A percentile compares a stretch with the other conserved stretches of the same genome.
These are phyloP conservation scores for Salvelinus alpinus DNA, from an alignment of 2,113 vertebrate species.

Conservation along the genomic window DNA sequence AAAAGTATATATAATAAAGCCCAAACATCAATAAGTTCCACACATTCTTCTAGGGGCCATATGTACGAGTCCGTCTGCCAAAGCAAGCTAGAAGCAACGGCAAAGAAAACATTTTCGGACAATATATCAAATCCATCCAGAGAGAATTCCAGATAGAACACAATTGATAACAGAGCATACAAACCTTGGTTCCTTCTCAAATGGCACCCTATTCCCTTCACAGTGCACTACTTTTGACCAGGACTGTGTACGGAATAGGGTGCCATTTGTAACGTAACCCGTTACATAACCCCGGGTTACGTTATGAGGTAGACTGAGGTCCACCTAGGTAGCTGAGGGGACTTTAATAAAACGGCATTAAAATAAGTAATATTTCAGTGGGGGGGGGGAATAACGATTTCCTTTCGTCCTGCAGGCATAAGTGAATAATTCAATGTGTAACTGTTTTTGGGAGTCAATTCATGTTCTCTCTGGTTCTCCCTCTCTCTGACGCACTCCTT, in stretches of 20 bases:
- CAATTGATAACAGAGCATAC: neutral
- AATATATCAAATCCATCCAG: neutral
- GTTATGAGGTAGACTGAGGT: neutral
- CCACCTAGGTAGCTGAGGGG: conserved; percentile 9
- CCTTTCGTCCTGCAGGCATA: conserved; percentile 32
- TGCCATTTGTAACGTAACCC: too few species aligned
- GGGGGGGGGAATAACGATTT: conserved; percentile 6
- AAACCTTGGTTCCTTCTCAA: neutral
- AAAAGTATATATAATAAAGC: neutral
- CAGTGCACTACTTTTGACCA: too few species aligned
- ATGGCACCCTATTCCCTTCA: too few species aligned
- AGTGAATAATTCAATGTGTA: conserved; percentile 48
- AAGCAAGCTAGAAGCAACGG: neutral
- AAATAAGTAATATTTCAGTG: conserved; percentile 39
- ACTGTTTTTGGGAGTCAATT: conserved; percentile 11
- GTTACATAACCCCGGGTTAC: too few species aligned
- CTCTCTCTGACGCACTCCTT: neutral
- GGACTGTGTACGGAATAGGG: too few species aligned
- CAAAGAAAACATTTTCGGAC: neutral
- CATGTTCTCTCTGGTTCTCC: neutral
- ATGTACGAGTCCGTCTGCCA: neutral
- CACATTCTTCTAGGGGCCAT: conserved; percentile 2
- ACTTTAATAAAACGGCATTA: conserved; percentile 28
- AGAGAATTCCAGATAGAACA: neutral
- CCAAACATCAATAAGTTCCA: neutral